These are phyloP conservation scores for Mergus octosetaceus DNA, from an alignment of 2,797 vertebrate genomes.

Conservation along the genomic window DNA sequence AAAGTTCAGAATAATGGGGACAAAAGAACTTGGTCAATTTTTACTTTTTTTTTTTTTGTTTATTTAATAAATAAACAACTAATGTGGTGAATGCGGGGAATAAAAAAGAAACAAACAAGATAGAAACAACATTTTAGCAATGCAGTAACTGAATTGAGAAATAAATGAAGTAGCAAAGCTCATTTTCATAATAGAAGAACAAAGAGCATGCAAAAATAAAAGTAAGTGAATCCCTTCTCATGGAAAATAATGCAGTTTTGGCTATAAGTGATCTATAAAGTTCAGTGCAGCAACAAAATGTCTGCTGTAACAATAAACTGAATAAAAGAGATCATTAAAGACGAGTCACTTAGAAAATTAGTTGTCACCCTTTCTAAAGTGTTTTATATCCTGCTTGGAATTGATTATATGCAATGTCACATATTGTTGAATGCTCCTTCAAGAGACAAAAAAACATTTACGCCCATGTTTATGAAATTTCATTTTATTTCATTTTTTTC, in stretches of 20 bases:
- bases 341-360: conserved; percentile 50
- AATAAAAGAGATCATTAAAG: neutral
- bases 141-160: neutral
- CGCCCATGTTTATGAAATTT: conserved; percentile 9
- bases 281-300: neutral
- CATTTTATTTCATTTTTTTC: conserved; percentile 27
- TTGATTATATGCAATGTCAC: neutral
- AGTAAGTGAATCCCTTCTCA: neutral
- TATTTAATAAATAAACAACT: neutral
- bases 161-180: neutral
- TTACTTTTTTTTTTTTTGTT: neutral
- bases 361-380: neutral
- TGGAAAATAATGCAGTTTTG: neutral
- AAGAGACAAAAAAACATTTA: neutral
- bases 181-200: neutral
- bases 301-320: neutral
- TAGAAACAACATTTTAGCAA: neutral
- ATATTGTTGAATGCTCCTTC: neutral
- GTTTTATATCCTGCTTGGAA: conserved; percentile 5
- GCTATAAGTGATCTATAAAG: neutral
- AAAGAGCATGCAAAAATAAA: neutral
- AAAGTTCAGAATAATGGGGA: neutral
- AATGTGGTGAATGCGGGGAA: neutral
- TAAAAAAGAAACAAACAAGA: neutral
- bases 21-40: neutral